phyloP scores from a whole-genome alignment of 2,113 vertebrate genomes.

The Xenopus tropicalis region UCB_Xtro_10.0 CM004445.2:145410501-145411000 shows the following conservation, averaged over 20 bases:
- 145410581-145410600: not conserved
- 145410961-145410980: too few relatives aligned
- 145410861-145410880: not conserved
- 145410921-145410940: too few relatives aligned
- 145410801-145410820: not conserved
- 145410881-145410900: not conserved
- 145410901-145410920: conserved; percentile 6
- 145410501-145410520: conserved; percentile 1
- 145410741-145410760: conserved; percentile 25
- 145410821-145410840: conserved; percentile 25
- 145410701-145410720: conserved; percentile 13
- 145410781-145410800: conserved; percentile 23
- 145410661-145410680: not conserved
- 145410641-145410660: conserved; percentile 25
- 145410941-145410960: too few relatives aligned
- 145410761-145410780: not conserved
- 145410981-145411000: too few relatives aligned
- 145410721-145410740: not conserved
- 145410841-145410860: fast-evolving
- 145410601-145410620: conserved; percentile 27
- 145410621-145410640: not conserved
- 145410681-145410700: not conserved
- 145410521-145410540: not conserved
- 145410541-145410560: conserved; percentile 12
- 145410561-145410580: not conserved